These are phyloP conservation scores for Astur gentilis DNA, from an alignment of 2,113 vertebrate species.

Conservation along the genomic window DNA sequence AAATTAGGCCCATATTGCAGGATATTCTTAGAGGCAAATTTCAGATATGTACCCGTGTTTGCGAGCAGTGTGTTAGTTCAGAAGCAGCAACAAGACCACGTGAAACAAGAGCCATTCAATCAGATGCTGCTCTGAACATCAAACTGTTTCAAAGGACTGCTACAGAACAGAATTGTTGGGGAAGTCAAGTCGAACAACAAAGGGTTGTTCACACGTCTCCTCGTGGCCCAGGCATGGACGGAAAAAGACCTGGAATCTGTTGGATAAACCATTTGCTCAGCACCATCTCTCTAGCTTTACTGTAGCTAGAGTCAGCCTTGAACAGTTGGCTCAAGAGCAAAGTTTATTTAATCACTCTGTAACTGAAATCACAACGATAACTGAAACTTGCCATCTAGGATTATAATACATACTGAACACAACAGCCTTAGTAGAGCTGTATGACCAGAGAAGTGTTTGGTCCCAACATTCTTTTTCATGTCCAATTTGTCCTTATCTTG, in stretches of 20 bases:
- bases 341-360: not conserved
- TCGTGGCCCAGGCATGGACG: not conserved
- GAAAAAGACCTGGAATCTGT: not conserved
- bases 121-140: not conserved
- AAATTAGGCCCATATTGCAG: not conserved
- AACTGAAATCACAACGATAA: not conserved
- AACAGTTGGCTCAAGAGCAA: not conserved
- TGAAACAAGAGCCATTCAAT: not conserved
- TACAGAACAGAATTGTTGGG: fast-evolving
- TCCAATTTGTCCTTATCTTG: not conserved
- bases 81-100: not conserved
- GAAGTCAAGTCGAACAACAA: not conserved
- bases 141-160: not conserved
- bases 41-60: not conserved
- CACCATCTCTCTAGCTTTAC: not conserved
- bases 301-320: not conserved
- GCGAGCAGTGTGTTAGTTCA: not conserved
- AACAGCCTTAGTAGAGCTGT: not conserved
- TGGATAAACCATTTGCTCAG: not conserved
- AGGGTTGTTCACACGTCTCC: not conserved
- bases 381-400: not conserved
- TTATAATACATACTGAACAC: not conserved
- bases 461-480: no score
- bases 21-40: not conserved
- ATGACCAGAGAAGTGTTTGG: not conserved